Evolutionary conservation across 2,113 vertebrate species (phyloP).

Genomic region (Petrocephalus microphthalmus): DNA sequence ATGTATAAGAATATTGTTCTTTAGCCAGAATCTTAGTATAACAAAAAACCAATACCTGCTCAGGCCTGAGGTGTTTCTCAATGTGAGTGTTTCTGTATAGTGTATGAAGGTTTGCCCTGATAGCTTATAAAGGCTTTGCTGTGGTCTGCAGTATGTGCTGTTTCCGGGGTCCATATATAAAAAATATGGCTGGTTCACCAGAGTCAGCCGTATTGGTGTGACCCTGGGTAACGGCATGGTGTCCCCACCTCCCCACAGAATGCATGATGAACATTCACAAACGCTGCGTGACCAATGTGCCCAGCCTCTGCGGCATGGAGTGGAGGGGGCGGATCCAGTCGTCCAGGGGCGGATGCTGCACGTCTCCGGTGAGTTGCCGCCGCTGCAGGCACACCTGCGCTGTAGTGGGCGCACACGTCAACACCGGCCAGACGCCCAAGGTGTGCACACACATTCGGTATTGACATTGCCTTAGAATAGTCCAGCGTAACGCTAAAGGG

Average conservation of each 20-base stretch:
- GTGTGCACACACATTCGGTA: background rate
- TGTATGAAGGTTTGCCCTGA: background rate
- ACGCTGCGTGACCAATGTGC: background rate
- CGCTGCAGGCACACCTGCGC: background rate
- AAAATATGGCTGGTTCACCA: background rate
- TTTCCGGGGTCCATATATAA: background rate
- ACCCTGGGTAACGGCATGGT: background rate
- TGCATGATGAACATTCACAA: conserved; percentile 6
- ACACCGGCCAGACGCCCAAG: background rate
- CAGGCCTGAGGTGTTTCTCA: background rate
- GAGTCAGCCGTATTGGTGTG: background rate
- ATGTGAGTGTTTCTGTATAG: background rate
- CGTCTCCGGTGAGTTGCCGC: background rate
- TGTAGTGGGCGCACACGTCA: background rate
- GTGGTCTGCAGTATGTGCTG: background rate
- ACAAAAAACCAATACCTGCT: no score
- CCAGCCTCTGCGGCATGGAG: background rate
- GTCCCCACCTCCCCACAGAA: background rate
- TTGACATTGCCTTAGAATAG: no score
- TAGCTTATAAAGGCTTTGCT: background rate
- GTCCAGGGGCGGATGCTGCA: background rate
- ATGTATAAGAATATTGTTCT: no score
- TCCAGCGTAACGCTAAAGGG: background rate
- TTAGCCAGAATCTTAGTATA: no score
- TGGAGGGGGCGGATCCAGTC: background rate